Percentiles rank a stretch among this genome's conserved stretches.
Evolutionary conservation across 2,113 vertebrate genomes (phyloP).

Genomic region (Crotalus horridus): DNA sequence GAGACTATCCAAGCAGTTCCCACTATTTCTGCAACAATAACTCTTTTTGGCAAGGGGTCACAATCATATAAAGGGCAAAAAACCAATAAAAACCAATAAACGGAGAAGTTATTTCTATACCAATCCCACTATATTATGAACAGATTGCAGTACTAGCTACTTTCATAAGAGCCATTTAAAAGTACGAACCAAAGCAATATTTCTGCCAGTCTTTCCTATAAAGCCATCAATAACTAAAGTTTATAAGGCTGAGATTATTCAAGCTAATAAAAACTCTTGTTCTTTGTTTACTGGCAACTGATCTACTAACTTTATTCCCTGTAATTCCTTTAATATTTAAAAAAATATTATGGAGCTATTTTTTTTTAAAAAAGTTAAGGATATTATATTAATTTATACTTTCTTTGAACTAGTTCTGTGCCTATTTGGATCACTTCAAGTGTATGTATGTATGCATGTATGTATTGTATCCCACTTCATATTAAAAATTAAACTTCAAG

Average conservation of each 20-base stretch:
- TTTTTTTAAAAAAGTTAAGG: background rate
- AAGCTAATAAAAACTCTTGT: background rate
- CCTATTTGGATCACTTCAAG: background rate
- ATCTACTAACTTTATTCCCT: background rate
- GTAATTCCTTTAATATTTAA: background rate
- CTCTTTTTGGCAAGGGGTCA: background rate
- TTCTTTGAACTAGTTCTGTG: background rate
- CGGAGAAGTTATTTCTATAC: background rate
- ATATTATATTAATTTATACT: background rate
- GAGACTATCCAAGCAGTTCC: background rate
- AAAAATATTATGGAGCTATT: background rate
- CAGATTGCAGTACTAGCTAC: background rate
- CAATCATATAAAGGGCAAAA: background rate
- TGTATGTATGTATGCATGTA: too few relatives aligned
- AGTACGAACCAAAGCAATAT: background rate
- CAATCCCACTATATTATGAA: background rate
- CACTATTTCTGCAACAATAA: background rate
- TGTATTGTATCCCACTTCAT: background rate
- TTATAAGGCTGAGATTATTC: background rate
- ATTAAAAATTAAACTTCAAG: background rate
- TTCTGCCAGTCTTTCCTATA: background rate
- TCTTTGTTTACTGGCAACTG: background rate
- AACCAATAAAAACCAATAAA: background rate
- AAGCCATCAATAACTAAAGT: background rate
- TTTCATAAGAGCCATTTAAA: background rate